Evolutionary conservation across 2,888 invertebrate genomes (phyloP), one percentile per base, ranked within the genome.

Genomic region (Diarsia rubi): DNA sequence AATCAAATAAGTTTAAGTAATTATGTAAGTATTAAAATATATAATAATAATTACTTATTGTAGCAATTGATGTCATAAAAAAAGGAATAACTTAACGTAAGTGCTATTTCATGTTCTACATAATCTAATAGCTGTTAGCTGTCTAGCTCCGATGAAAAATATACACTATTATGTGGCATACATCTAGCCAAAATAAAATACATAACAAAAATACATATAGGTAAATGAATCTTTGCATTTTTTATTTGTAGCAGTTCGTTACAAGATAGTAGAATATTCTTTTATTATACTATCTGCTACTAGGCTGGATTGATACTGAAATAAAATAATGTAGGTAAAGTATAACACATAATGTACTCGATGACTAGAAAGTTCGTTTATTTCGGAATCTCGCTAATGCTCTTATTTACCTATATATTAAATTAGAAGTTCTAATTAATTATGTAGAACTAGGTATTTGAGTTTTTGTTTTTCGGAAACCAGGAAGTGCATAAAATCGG

Each of bases 341-440:
- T 70, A 69, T 31, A 62, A n/a, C n/a, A n/a, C n/a, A 73, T 65
- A 72, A 80, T 73, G 72, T 72, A 77, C 74, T 69, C 74, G 83
- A 78, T 86, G 86, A 86, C 86, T 86, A 86, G 86, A 86, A 83
- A 78, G 84, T 78, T 74, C 68, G 67, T 82, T 82, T 76, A 27
- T 74, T 86, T 78, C 82, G 76, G 76, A 70, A 75, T 70, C 72
- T 74, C 73, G 75, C 57, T 72, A 63, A 31, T 60, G 42, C 11
- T 76, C 12, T 60, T 62, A 65, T 64, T 59, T 59, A n/a, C n/a
- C n/a, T n/a, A 19, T 31, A 59, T 59, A 19, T 19, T 19, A 31
- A 31, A 31, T 31, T 9, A 59, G 8, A 31, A 27, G 57, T 27
- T 57, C 24, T 57, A 59, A 31, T 27, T 19, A 31, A 3, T 1